Evolutionary conservation across 2,113 vertebrate genomes (phyloP).

Genomic region (Brachirus orientalis): DNA sequence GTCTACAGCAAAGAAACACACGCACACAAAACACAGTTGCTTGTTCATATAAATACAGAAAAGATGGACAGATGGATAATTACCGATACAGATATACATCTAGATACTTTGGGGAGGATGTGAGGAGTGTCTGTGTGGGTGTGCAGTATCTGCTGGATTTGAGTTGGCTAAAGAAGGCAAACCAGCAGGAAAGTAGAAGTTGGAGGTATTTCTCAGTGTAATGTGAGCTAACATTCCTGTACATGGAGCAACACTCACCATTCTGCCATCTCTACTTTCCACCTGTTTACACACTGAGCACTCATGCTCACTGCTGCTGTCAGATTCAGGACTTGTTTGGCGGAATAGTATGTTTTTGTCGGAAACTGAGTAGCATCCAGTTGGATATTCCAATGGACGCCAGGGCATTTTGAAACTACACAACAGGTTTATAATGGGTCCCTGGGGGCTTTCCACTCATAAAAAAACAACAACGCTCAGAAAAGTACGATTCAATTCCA

Average conservation of each 20-base stretch:
- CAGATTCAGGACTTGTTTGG: slow-evolving; percentile 30
- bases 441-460: slow-evolving; percentile 39
- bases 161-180: slow-evolving; percentile 25
- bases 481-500: slow-evolving; percentile 41
- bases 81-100: not conserved
- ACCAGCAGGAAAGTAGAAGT: slow-evolving; percentile 60
- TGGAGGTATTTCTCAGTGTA: slow-evolving; percentile 60
- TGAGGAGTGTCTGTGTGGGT: slow-evolving; percentile 13
- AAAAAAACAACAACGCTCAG: slow-evolving; percentile 23
- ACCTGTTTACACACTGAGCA: slow-evolving; percentile 45
- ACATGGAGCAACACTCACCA: slow-evolving; percentile 46
- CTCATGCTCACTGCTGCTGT: slow-evolving; percentile 45
- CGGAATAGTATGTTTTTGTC: slow-evolving; percentile 40
- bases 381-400: slow-evolving; percentile 55
- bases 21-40: not conserved
- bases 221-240: slow-evolving; percentile 53
- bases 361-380: slow-evolving; percentile 39
- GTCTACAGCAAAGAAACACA: slow-evolving; percentile 38
- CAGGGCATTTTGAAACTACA: slow-evolving; percentile 50
- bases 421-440: slow-evolving; percentile 49
- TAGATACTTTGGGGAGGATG: not conserved
- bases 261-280: slow-evolving; percentile 45
- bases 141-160: slow-evolving; percentile 8
- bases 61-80: too few species aligned
- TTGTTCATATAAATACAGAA: not conserved